Evolutionary conservation across 1,140 invertebrate genomes (phyloP).

Genomic region (Polypedilum pembai): DNA sequence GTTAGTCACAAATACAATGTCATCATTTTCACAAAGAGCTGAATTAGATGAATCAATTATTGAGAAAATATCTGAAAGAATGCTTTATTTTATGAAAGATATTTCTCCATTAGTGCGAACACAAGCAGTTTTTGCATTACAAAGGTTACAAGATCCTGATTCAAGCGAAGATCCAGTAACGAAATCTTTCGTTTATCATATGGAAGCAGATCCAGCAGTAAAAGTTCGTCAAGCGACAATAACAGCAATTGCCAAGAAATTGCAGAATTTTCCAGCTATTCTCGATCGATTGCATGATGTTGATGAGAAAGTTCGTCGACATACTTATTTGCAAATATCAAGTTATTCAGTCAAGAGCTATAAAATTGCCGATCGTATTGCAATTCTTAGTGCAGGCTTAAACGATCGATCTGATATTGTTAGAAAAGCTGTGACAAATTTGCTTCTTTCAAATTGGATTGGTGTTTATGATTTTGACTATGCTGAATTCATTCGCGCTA

Average conservation of each 20-base stretch:
- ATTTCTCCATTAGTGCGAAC: conserved; percentile 63
- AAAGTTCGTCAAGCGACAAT: conserved; percentile 63
- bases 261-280: conserved; percentile 57
- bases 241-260: conserved; percentile 56
- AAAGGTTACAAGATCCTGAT: conserved; percentile 68
- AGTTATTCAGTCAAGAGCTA: conserved; percentile 58
- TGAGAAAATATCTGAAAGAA: background rate
- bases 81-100: conserved; percentile 46
- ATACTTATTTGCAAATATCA: conserved; percentile 63
- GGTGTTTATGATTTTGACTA: conserved; percentile 52
- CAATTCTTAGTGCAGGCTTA: conserved; percentile 56
- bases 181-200: conserved; percentile 67
- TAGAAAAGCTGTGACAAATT: conserved; percentile 44
- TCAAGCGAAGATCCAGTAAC: conserved; percentile 70
- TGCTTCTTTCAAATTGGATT: conserved; percentile 58
- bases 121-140: conserved; percentile 70
- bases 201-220: conserved; percentile 64
- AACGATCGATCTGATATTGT: conserved; percentile 54
- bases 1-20: background rate
- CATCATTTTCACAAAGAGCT: background rate
- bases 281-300: conserved; percentile 64
- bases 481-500: conserved; percentile 51
- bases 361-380: conserved; percentile 59
- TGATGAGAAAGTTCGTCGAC: conserved; percentile 63
- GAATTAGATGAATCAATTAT: background rate